Conservation (phyloP, 2,113 vertebrate species). For the Neolamprologus tretocephalus region DNA sequence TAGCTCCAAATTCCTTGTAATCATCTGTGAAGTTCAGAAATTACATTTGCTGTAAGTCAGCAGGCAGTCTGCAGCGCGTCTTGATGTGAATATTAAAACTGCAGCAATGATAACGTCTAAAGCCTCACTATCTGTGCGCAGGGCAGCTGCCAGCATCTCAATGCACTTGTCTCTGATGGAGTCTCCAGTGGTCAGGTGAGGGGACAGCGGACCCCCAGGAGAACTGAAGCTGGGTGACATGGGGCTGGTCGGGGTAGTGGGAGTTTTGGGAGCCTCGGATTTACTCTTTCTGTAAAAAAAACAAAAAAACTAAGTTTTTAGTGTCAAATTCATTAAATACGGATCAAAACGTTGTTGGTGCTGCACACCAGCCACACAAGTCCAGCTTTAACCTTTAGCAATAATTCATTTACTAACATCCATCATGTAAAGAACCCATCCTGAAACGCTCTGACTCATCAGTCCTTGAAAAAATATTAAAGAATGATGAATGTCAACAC, state of each 20-base stretch:
- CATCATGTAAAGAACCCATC: background rate
- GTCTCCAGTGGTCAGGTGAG: conserved; percentile 83
- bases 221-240: conserved; percentile 72
- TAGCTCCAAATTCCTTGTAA: conserved; percentile 83
- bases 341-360: background rate
- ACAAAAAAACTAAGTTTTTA: rapidly evolving
- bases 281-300: conserved; percentile 66
- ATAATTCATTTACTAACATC: background rate
- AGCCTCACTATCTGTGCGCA: conserved; percentile 82
- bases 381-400: background rate
- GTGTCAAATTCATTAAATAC: background rate
- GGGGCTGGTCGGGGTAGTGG: conserved; percentile 78
- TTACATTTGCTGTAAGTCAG: background rate
- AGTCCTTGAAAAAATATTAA: background rate
- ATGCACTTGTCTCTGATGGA: conserved; percentile 92
- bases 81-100: background rate
- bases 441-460: background rate
- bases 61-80: rapidly evolving
- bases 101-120: background rate
- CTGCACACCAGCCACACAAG: background rate
- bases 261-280: conserved; percentile 71
- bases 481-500: background rate
- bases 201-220: conserved; percentile 61
- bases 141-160: conserved; percentile 85
- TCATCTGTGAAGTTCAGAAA: conserved; percentile 70